Percentiles rank a stretch among this genome's conserved stretches.
Conservation (phyloP, 2,113 vertebrate genomes). For the Onychostruthus taczanowskii region DNA sequence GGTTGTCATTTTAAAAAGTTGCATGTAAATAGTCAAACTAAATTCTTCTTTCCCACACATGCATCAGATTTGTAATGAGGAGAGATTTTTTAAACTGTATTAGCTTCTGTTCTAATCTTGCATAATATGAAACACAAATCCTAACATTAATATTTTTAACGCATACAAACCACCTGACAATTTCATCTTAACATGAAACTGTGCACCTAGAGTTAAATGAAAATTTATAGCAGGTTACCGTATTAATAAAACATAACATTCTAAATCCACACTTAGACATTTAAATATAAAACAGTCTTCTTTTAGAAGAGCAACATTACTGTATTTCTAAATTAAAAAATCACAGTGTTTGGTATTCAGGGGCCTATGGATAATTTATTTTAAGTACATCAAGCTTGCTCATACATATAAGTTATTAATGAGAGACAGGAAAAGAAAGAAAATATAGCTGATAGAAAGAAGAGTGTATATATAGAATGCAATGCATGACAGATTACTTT, state of each 20-base stretch:
- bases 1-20: accelerated
- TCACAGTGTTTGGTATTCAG: background rate
- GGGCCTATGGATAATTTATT: background rate
- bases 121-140: background rate
- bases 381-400: background rate
- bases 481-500: background rate
- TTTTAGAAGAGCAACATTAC: background rate
- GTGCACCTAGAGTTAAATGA: background rate
- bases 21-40: background rate
- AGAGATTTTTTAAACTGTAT: background rate
- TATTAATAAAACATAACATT: background rate
- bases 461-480: background rate
- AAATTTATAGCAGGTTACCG: background rate
- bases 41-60: background rate
- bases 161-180: background rate
- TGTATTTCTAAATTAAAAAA: background rate
- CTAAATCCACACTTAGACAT: background rate
- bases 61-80: background rate
- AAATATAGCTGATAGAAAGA: background rate
- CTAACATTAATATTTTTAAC: background rate
- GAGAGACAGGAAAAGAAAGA: background rate
- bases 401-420: background rate
- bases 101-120: background rate
- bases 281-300: background rate
- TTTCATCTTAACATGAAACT: background rate